These are phyloP conservation scores for Rhyacichthys aspro DNA, from an alignment of 2,797 vertebrate genomes.

Conservation along the genomic window DNA sequence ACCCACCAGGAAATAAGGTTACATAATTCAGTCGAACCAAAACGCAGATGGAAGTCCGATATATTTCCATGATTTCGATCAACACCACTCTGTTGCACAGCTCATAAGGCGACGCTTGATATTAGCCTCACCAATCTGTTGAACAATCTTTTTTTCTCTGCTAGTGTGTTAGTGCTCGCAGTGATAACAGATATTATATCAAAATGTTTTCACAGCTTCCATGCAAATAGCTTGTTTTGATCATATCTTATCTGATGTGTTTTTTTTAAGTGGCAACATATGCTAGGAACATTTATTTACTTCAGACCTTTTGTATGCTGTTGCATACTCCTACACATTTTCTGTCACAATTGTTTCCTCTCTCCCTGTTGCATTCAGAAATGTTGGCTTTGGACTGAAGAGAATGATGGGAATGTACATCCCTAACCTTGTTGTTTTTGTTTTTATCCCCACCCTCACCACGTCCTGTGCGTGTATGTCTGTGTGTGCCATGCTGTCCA, in stretches of 20 bases:
- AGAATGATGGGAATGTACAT: conserved; percentile 38
- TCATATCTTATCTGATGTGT: conserved; percentile 56
- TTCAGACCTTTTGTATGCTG: conserved; percentile 46
- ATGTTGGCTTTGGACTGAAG: conserved; percentile 41
- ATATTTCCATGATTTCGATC: conserved; percentile 55
- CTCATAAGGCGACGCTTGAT: conserved; percentile 41
- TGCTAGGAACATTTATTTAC: conserved; percentile 47
- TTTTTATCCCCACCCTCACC: conserved; percentile 44
- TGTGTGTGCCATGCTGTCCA: conserved; percentile 35
- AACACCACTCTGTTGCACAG: conserved; percentile 18
- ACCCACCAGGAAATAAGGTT: conserved; percentile 69
- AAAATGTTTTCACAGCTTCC: conserved; percentile 61
- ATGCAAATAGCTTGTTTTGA: conserved; percentile 64
- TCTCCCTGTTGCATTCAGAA: conserved; percentile 14
- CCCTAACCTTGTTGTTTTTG: conserved; percentile 44
- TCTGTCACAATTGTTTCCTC: conserved; percentile 45
- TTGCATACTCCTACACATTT: conserved; percentile 55
- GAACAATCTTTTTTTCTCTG: conserved; percentile 53
- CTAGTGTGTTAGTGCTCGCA: conserved; percentile 27
- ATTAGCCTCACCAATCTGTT: conserved; percentile 68
- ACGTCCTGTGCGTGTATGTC: conserved; percentile 38
- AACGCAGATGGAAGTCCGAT: conserved; percentile 43
- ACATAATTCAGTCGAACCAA: conserved; percentile 39
- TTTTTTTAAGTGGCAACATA: conserved; percentile 44
- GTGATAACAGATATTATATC: conserved; percentile 64